Percentiles rank a stretch among this genome's conserved stretches.
Evolutionary conservation across 2,113 vertebrate species (phyloP).

Genomic region (Semicossyphus pulcher): DNA sequence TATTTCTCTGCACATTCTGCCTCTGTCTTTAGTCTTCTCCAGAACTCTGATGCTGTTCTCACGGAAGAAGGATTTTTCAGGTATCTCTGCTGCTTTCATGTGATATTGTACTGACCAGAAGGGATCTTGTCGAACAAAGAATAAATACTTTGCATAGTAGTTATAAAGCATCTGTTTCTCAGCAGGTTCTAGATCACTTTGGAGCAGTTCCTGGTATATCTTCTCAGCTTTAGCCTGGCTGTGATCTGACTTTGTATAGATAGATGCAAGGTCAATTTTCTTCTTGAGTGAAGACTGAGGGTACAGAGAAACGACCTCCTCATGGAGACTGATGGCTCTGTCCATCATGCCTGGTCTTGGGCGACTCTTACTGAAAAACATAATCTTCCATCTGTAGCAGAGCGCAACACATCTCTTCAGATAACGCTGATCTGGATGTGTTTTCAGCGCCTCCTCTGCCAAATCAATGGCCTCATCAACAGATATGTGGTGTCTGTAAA

Average conservation of each 20-base stretch:
- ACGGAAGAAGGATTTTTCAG: neutral
- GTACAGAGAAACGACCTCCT: constrained; percentile 60
- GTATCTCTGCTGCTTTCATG: constrained; percentile 58
- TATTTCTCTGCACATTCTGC: constrained; percentile 52
- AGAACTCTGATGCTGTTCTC: constrained; percentile 47
- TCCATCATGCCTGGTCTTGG: constrained; percentile 16
- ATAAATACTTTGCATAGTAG: constrained; percentile 46
- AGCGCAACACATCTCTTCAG: constrained; percentile 45
- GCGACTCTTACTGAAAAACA: neutral
- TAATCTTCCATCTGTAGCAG: constrained; percentile 53
- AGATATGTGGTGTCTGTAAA: constrained; percentile 44
- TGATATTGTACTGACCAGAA: constrained; percentile 33
- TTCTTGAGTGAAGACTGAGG: constrained; percentile 25
- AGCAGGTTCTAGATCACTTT: constrained; percentile 22
- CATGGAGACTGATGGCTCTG: constrained; percentile 46
- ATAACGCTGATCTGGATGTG: constrained; percentile 51
- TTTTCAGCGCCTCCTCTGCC: constrained; percentile 53
- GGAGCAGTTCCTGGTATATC: constrained; percentile 46
- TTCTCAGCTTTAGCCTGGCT: constrained; percentile 10
- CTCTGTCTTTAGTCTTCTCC: constrained; percentile 3
- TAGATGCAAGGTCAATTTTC: constrained; percentile 40
- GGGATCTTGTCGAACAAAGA: neutral
- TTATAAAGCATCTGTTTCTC: constrained; percentile 51
- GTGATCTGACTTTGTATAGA: constrained; percentile 5
- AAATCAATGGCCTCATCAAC: constrained; percentile 62